These are phyloP conservation scores for Cryptoblepharus egeriae DNA, from an alignment of 2,797 vertebrate species.

Conservation along the genomic window DNA sequence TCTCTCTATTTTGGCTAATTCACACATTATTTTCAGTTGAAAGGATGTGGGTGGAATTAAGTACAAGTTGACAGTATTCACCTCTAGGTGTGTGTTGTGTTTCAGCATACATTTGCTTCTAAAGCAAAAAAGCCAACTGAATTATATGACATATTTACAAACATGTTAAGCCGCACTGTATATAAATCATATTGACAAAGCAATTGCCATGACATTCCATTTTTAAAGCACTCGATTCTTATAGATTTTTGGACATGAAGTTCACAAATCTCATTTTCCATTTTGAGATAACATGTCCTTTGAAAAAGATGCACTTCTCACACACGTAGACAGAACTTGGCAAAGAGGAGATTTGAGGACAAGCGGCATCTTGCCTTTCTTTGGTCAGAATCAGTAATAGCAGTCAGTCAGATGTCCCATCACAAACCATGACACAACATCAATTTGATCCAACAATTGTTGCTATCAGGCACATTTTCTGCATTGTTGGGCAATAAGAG, in stretches of 20 bases:
- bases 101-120: not conserved
- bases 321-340: not conserved
- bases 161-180: too few relatives aligned
- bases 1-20: not conserved
- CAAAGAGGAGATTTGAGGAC: not conserved
- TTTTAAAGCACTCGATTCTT: rapidly evolving
- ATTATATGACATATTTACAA: too few relatives aligned
- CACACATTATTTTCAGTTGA: not conserved
- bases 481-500: not conserved
- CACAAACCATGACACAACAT: not conserved
- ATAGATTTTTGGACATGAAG: not conserved
- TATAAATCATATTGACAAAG: too few relatives aligned
- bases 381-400: not conserved
- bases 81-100: not conserved
- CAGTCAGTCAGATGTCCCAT: not conserved
- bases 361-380: not conserved
- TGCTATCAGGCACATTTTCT: not conserved
- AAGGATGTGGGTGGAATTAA: not conserved
- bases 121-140: not conserved
- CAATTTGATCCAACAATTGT: not conserved
- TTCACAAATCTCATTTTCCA: not conserved
- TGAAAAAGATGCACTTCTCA: not conserved
- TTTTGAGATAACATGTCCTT: not conserved
- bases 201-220: not conserved
- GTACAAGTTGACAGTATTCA: not conserved